Evolutionary conservation across 30 jellyfish, hydroid and myxozoan genomes (phyloP).

Genomic region (Catostylus mosaicus): DNA sequence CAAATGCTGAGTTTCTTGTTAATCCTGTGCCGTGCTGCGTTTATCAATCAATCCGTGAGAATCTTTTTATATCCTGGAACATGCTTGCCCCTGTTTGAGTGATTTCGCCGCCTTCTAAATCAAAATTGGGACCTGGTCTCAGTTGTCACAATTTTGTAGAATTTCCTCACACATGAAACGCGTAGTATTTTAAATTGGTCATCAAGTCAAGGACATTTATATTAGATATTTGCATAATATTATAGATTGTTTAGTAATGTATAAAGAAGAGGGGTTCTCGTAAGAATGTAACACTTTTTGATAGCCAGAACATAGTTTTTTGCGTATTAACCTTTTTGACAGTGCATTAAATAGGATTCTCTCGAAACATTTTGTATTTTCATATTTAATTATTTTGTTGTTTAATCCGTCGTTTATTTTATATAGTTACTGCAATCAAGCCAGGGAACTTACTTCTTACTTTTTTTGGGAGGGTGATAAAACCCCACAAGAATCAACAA

Average conservation of each 20-base stretch:
- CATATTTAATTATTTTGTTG: slow-evolving; percentile 63
- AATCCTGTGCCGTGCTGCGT: no score
- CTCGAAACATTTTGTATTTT: slow-evolving; percentile 55
- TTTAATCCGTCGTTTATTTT: neutral
- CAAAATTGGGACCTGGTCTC: neutral
- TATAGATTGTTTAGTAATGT: slow-evolving; percentile 63
- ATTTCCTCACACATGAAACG: slow-evolving; percentile 37
- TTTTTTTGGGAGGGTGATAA: no score
- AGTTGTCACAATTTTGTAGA: neutral
- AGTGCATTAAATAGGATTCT: slow-evolving; percentile 55
- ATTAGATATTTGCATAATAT: slow-evolving; percentile 48
- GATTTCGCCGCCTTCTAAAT: no score
- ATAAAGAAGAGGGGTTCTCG: slow-evolving; percentile 63
- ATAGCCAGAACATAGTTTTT: slow-evolving; percentile 67
- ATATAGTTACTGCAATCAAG: no score
- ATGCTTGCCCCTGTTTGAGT: no score
- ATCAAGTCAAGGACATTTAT: slow-evolving; percentile 55
- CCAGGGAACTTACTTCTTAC: no score
- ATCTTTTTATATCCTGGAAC: no score
- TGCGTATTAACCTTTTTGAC: slow-evolving; percentile 39
- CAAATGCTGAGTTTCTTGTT: no score
- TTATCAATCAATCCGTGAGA: no score
- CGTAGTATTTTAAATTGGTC: slow-evolving; percentile 44
- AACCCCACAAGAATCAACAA: no score
- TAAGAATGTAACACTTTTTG: slow-evolving; percentile 59